These are phyloP conservation scores for Patiria pectinifera DNA, from an alignment of 53 echinoderm and acorn worm genomes.

Conservation along the genomic window DNA sequence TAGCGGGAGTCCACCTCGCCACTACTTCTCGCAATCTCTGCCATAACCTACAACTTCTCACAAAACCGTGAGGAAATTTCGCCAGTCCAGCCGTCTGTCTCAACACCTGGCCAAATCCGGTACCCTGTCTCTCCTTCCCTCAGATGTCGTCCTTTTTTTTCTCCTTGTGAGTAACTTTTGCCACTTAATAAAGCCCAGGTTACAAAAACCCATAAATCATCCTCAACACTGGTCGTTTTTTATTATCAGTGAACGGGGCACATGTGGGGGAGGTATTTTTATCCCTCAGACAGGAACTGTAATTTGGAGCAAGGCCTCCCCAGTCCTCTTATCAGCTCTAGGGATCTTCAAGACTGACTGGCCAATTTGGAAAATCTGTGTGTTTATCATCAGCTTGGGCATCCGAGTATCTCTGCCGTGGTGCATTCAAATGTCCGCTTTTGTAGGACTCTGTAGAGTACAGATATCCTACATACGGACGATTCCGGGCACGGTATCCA, in stretches of 20 bases:
- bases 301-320: slow-evolving; percentile 1
- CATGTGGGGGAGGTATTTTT: slow-evolving; percentile 1
- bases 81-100: not conserved
- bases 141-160: not conserved
- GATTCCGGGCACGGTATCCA: too few species aligned
- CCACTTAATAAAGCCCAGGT: not conserved
- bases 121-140: not conserved
- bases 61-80: not conserved
- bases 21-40: not conserved
- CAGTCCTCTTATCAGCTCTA: not conserved
- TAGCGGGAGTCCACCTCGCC: too few species aligned
- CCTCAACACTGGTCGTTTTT: not conserved
- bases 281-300: slow-evolving; percentile 1
- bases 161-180: not conserved
- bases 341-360: not conserved
- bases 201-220: not conserved
- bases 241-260: not conserved
- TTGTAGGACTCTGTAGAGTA: too few species aligned
- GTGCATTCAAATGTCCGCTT: not conserved
- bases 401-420: not conserved
- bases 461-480: too few species aligned
- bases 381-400: not conserved
- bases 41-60: not conserved
- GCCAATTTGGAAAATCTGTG: not conserved
- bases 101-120: not conserved